Conservation (phyloP, 2,113 vertebrate species). For the Dendropsophus ebraccatus region DNA sequence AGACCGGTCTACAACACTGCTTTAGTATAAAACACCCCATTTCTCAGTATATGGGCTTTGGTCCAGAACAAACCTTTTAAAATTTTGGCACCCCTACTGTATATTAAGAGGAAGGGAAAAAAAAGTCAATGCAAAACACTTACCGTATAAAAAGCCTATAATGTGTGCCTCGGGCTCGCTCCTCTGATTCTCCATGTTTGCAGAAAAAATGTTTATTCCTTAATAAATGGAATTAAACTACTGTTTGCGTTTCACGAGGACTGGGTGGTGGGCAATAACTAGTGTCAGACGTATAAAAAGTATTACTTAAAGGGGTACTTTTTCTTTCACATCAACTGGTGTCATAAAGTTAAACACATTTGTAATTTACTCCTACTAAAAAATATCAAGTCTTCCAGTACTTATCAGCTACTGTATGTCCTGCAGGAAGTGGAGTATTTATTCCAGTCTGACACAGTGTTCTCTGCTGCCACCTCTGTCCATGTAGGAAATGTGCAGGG, state of each 20-base stretch:
- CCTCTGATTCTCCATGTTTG: background rate
- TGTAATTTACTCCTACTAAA: too few species aligned
- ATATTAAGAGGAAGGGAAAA: background rate
- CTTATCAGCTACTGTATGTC: too few species aligned
- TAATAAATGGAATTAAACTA: slow-evolving; percentile 29
- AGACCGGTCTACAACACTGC: slow-evolving; percentile 29
- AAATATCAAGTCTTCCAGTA: too few species aligned
- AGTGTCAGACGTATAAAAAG: background rate
- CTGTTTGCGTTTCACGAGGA: background rate
- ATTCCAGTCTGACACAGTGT: too few species aligned
- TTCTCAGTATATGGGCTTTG: slow-evolving; percentile 38
- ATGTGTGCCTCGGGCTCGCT: background rate
- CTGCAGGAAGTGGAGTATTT: too few species aligned
- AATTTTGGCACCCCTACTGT: slow-evolving; percentile 42
- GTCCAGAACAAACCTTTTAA: slow-evolving; percentile 54
- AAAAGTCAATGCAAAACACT: slow-evolving; percentile 22
- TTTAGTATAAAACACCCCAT: slow-evolving; percentile 44
- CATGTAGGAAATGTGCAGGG: too few species aligned
- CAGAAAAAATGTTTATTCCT: background rate
- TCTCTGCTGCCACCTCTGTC: too few species aligned
- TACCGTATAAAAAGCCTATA: slow-evolving; percentile 1
- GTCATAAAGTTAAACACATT: too few species aligned
- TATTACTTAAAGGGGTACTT: too few species aligned
- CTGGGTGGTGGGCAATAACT: background rate
- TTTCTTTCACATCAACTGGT: too few species aligned